Evolutionary conservation across 2,888 invertebrate genomes (phyloP).

Genomic region (Caenorhabditis wallacei): DNA sequence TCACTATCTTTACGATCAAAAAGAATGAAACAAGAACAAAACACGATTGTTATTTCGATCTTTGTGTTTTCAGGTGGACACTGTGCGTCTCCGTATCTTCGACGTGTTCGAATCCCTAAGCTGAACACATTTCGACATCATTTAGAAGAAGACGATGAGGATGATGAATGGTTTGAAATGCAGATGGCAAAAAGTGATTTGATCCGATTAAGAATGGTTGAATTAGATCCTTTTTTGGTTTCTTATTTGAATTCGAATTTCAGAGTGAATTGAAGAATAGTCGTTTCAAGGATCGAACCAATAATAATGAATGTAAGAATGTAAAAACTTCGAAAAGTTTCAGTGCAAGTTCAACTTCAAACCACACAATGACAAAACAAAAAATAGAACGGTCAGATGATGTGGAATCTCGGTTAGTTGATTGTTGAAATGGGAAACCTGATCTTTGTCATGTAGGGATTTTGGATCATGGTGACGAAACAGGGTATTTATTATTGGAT

Average conservation of each 20-base stretch:
- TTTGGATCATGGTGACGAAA: conserved; percentile 10
- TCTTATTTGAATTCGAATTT: background rate
- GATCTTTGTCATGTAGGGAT: conserved; percentile 21
- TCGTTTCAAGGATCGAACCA: conserved; percentile 43
- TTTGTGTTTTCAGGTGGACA: conserved; percentile 58
- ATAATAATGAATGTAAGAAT: conserved; percentile 27
- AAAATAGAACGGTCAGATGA: conserved; percentile 42
- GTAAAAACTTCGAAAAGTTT: conserved; percentile 30
- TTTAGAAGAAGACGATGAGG: conserved; percentile 57
- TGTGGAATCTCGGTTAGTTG: conserved; percentile 41
- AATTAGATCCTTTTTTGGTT: background rate
- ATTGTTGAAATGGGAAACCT: conserved; percentile 1
- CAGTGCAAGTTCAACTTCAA: conserved; percentile 7
- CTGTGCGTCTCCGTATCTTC: conserved; percentile 68
- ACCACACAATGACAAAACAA: conserved; percentile 31
- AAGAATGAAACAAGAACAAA: conserved; percentile 4
- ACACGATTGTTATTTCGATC: background rate
- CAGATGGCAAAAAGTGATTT: conserved; percentile 63
- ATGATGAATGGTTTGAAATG: conserved; percentile 63
- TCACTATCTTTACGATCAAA: background rate
- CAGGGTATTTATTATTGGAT: background rate
- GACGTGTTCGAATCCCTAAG: conserved; percentile 66
- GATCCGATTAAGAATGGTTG: conserved; percentile 57
- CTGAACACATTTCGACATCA: conserved; percentile 61
- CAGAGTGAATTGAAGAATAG: conserved; percentile 51